Evolutionary conservation across 2,888 invertebrate genomes (phyloP).

Genomic region (Clistopyga incitator): DNA sequence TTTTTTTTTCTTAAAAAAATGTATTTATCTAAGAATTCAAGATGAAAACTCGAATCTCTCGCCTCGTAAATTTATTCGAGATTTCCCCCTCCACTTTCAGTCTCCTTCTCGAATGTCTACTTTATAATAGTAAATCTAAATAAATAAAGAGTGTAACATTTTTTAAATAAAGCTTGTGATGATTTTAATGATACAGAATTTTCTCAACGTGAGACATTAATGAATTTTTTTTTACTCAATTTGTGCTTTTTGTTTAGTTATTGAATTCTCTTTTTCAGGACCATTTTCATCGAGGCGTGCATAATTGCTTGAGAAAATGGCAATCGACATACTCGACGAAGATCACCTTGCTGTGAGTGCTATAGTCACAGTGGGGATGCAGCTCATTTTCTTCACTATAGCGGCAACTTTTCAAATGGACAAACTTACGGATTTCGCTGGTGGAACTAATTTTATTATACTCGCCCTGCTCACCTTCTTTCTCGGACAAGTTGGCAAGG

Average conservation of each 20-base stretch:
- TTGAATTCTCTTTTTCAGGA: slow-evolving; percentile 31
- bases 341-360: slow-evolving; percentile 95
- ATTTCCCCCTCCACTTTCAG: no score
- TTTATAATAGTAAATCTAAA: no score
- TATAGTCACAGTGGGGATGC: slow-evolving; percentile 93
- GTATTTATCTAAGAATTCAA: no score
- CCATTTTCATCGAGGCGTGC: slow-evolving; percentile 10
- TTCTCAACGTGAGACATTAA: no score
- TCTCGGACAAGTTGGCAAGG: slow-evolving; percentile 92
- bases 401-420: slow-evolving; percentile 95
- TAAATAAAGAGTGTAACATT: background rate
- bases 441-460: slow-evolving; percentile 96
- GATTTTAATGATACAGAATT: no score
- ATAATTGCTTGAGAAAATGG: slow-evolving; percentile 85
- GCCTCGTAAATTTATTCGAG: no score
- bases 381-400: slow-evolving; percentile 94
- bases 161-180: no score
- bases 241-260: no score
- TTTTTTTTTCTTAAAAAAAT: no score
- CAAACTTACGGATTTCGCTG: slow-evolving; percentile 96
- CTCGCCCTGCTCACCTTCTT: slow-evolving; percentile 95
- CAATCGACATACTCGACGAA: slow-evolving; percentile 90
- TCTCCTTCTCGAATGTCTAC: no score
- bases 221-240: no score
- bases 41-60: no score